phyloP scores from a whole-genome alignment of 2,113 vertebrate genomes.

The Cryptomyrus ogoouensis region DNA sequence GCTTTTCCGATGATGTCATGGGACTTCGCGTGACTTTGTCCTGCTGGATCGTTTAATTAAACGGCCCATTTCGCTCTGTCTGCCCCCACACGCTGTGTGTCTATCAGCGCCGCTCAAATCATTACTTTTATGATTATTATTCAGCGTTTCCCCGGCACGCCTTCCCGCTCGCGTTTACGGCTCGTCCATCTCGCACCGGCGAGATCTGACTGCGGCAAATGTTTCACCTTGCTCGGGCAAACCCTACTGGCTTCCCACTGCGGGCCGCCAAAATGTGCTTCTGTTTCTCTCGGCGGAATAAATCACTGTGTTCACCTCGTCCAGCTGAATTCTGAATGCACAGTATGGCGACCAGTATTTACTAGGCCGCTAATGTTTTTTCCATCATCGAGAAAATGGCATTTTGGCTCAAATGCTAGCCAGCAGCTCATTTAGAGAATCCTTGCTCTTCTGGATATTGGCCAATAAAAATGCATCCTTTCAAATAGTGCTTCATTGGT shows the following conservation, averaged over 20 bases:
- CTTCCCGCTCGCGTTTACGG: neutral
- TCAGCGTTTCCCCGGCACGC: neutral
- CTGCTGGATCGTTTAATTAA: conserved; percentile 1
- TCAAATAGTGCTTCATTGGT: neutral
- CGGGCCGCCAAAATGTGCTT: neutral
- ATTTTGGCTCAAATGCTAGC: neutral
- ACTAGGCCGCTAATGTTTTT: neutral
- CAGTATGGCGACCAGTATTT: neutral
- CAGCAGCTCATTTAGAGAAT: neutral
- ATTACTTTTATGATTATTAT: conserved; percentile 8
- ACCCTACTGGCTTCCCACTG: neutral
- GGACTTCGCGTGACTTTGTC: neutral
- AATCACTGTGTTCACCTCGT: neutral
- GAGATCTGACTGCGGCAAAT: neutral
- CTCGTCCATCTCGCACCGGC: neutral
- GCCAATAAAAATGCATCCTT: neutral
- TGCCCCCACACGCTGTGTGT: neutral
- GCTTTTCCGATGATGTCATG: neutral
- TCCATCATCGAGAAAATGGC: neutral
- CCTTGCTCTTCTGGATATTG: neutral
- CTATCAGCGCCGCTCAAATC: conserved; percentile 3
- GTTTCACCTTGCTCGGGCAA: neutral
- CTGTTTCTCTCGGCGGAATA: neutral
- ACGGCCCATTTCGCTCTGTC: conserved; percentile 11
- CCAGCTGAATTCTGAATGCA: neutral